Evolutionary conservation across 2,797 vertebrate genomes (phyloP).

Genomic region (Semotilus atromaculatus): DNA sequence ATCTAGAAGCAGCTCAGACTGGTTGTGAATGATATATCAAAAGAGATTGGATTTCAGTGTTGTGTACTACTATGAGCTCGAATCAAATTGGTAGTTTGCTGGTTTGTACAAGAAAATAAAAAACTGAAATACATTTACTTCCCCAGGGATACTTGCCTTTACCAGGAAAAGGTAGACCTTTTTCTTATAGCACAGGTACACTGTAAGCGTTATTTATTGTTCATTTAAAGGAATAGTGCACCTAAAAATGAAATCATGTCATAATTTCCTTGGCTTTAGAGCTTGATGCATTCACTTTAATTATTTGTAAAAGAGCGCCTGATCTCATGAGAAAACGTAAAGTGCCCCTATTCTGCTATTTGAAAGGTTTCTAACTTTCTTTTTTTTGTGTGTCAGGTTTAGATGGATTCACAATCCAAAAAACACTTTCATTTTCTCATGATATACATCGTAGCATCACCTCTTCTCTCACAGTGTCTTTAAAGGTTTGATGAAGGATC

Average conservation of each 20-base stretch:
- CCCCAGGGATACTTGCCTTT: not conserved
- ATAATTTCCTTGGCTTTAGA: not conserved
- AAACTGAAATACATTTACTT: not conserved
- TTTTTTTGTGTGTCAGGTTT: not conserved
- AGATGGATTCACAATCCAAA: not conserved
- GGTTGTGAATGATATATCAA: not conserved
- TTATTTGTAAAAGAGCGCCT: not conserved
- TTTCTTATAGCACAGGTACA: not conserved
- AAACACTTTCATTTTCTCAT: not conserved
- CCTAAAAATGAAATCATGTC: not conserved
- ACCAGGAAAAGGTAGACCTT: not conserved
- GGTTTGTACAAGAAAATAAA: slow-evolving; percentile 8
- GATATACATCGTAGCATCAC: not conserved
- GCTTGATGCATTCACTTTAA: not conserved
- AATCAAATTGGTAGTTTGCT: not conserved
- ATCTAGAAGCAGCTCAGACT: not conserved
- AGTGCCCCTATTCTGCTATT: not conserved
- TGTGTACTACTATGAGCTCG: not conserved
- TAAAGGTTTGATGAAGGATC: not conserved
- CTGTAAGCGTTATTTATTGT: not conserved
- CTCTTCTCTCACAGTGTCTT: not conserved
- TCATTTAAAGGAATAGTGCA: not conserved
- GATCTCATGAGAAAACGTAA: not conserved
- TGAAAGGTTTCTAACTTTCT: too few species aligned
- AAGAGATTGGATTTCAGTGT: not conserved